Conservation (phyloP, 2,797 vertebrate genomes). For the Florisuga fusca region DNA sequence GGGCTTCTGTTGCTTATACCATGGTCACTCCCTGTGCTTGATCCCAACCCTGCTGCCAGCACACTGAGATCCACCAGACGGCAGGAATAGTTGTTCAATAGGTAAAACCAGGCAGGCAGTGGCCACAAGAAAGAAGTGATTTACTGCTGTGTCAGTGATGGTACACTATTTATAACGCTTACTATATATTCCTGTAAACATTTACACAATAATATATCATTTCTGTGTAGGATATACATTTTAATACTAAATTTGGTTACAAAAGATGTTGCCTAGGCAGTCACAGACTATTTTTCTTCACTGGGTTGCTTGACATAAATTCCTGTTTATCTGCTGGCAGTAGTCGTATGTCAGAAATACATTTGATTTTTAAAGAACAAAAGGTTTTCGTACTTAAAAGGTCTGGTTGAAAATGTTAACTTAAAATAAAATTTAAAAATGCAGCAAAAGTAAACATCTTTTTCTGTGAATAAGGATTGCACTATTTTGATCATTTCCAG, state of each 20-base stretch:
- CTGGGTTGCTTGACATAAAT: conserved; percentile 36
- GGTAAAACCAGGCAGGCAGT: not conserved
- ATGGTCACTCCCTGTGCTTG: not conserved
- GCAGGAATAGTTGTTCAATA: conserved; percentile 31
- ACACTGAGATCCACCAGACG: not conserved
- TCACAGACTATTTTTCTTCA: conserved; percentile 39
- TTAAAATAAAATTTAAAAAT: not conserved
- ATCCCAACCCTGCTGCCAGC: conserved; percentile 27
- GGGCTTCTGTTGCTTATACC: not conserved
- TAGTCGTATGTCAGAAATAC: not conserved
- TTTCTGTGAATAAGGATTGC: not conserved
- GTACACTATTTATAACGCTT: conserved; percentile 42
- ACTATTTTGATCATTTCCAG: not conserved
- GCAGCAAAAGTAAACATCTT: not conserved
- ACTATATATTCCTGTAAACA: conserved; percentile 48
- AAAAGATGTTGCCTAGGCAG: conserved; percentile 46
- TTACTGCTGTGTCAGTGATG: conserved; percentile 48
- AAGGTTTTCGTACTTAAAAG: not conserved
- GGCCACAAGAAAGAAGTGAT: conserved; percentile 54
- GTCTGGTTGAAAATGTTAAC: not conserved
- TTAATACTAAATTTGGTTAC: conserved; percentile 62
- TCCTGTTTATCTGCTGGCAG: conserved; percentile 53
- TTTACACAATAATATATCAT: conserved; percentile 55
- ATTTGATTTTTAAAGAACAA: conserved; percentile 46
- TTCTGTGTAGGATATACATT: conserved; percentile 39